Evolutionary conservation across 1,140 invertebrate genomes (phyloP), one percentile per base, ranked within the genome.

Genomic region (Pseudachorutes palmiensis): DNA sequence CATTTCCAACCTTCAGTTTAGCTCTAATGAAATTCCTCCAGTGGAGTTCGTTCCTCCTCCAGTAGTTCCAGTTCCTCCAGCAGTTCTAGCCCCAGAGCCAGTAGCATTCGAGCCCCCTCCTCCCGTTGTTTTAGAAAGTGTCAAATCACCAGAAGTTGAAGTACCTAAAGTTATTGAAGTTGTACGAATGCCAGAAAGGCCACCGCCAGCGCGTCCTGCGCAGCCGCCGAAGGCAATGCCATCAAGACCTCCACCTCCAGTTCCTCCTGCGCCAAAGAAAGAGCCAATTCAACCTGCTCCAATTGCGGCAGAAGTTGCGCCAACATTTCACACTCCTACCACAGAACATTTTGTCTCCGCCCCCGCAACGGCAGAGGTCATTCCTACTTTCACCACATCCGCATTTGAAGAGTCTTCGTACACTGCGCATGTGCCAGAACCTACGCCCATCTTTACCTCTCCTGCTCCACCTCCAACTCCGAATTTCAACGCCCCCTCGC

Each of bases 401-500:
- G n/a, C n/a, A n/a, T n/a, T n/a, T n/a, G n/a, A n/a, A n/a, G n/a
- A n/a, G n/a, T n/a, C n/a, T n/a, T n/a, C n/a, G n/a, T n/a, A n/a
- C n/a, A n/a, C n/a, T n/a, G n/a, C n/a, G n/a, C n/a, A n/a, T n/a
- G n/a, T n/a, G n/a, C n/a, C n/a, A n/a, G n/a, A n/a, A n/a, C n/a
- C n/a, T n/a, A n/a, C n/a, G n/a, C n/a, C n/a, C n/a, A n/a, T n/a
- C n/a, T n/a, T n/a, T n/a, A n/a, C n/a, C n/a, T n/a, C 72, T 22
- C 77, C 80, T 22, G 70, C 28, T 24, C 16, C 33, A 29, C 1
- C 41, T 48, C 33, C 71, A 2, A 67, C 71, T 55, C 58, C 58
- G 9, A 64, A 41, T 19, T 19, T 19, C 5, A 19, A 41, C 36
- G 5, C 36, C 36, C 36, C 36, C n/a, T n/a, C n/a, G n/a, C n/a